Evolutionary conservation across 1,140 invertebrate species (phyloP).

Genomic region (Temnothorax curvispinosus): DNA sequence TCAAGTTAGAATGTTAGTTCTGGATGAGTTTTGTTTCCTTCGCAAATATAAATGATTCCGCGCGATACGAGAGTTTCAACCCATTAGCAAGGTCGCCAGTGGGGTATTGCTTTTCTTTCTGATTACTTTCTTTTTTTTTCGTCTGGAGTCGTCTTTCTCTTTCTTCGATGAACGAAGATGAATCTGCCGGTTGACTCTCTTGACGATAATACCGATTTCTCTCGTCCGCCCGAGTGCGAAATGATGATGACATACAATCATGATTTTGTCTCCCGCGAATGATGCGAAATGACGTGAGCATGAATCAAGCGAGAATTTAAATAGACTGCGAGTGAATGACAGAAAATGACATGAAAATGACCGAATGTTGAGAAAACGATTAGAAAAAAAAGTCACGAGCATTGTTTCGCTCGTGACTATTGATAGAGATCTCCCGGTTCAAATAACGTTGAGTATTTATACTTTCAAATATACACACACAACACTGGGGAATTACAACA

Average conservation of each 20-base stretch:
- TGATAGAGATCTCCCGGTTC: constrained; percentile 75
- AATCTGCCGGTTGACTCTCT: constrained; percentile 58
- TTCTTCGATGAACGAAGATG: constrained; percentile 70
- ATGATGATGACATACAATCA: constrained; percentile 49
- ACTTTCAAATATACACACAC: constrained; percentile 85
- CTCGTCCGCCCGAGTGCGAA: constrained; percentile 63
- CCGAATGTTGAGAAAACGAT: constrained; percentile 62
- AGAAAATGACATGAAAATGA: constrained; percentile 33
- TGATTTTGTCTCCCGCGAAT: constrained; percentile 51
- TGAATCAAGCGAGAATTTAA: constrained; percentile 25
- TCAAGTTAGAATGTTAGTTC: constrained; percentile 84
- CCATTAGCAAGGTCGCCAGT: constrained; percentile 26
- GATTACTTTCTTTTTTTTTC: constrained; percentile 20
- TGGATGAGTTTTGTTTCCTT: constrained; percentile 79
- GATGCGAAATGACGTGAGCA: constrained; percentile 9
- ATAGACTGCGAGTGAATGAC: not conserved
- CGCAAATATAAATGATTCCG: constrained; percentile 64
- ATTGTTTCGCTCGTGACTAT: constrained; percentile 72
- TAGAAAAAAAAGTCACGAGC: constrained; percentile 74
- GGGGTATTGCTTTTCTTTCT: constrained; percentile 28
- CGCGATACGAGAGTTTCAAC: constrained; percentile 60
- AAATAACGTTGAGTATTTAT: constrained; percentile 86
- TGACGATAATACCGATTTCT: constrained; percentile 67
- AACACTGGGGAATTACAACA: constrained; percentile 83
- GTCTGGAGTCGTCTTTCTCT: constrained; percentile 34